Evolutionary conservation across 2,888 invertebrate species (phyloP), one percentile per base, ranked within the genome.

Genomic region (Rhamphomyia laevipes): DNA sequence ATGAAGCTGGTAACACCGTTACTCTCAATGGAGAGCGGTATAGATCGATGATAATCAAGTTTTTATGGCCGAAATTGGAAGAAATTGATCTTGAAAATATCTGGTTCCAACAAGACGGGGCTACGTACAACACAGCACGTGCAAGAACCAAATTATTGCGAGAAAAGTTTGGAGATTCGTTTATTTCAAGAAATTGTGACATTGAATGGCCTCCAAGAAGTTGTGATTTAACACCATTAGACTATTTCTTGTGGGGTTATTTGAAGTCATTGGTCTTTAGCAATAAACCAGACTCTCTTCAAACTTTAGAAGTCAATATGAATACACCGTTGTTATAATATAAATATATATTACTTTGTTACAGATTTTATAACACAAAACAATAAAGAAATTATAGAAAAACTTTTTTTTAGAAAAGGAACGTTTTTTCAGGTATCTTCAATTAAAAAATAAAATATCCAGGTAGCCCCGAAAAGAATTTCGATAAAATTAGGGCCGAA

Each of bases 81-180:
- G 43, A 37, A 27, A 38, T 44, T 35, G 38, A 48, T 44, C 43
- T 38, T 35, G 38, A 38, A 37, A 46, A 49, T 40, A 49, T 49
- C 35, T 52, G 37, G 46, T 31, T 46, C 30, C 23, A 50, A 52
- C 52, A 52, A 48, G 50, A 52, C 48, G 47, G 50, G 45, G 50
- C 52, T 52, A 52, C 50, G 50, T 50, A 47, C 50, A 50, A 52
- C 48, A 52, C 51, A 45, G 49, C 46, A 46, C 46, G 44, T 44
- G 51, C 51, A 46, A 51, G 46, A 49, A 46, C 49, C 44, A 46
- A 51, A 43, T 45, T 51, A 38, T 30, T 38, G 12, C 27, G 38
- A 27, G 6, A 43, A 40, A 43, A 38, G 23, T 47, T 47, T 43
- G 38, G 27, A 12, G 43, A 23, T 43, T 10, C 5, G n/a, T 13